Evolutionary conservation across 2,888 invertebrate genomes (phyloP).

Genomic region (Xanthia togata): DNA sequence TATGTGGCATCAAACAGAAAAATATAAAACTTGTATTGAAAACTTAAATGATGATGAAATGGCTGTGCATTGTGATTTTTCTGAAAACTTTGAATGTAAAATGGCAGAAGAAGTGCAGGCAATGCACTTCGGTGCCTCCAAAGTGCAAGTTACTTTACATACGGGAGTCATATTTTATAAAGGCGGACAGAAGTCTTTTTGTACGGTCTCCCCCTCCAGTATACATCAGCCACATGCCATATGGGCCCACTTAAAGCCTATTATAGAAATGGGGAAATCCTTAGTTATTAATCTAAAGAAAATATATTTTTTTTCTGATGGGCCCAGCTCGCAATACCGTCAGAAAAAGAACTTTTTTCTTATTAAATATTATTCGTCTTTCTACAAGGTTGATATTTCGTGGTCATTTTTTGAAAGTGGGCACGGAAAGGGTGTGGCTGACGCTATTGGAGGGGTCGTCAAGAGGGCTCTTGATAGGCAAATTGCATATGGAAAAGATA

Average conservation of each 20-base stretch:
- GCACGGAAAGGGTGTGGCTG: conserved; percentile 5
- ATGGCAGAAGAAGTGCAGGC: conserved; percentile 18
- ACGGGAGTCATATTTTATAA: conserved; percentile 8
- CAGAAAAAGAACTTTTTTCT: conserved; percentile 4
- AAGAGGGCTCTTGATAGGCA: conserved; percentile 7
- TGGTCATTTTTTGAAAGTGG: conserved; percentile 14
- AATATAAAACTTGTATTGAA: neutral
- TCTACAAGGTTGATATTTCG: neutral
- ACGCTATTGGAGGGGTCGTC: conserved; percentile 1
- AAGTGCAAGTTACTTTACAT: conserved; percentile 14
- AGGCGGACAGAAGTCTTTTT: conserved; percentile 15
- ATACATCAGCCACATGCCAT: conserved; percentile 14
- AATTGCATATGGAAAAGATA: neutral
- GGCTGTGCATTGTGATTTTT: conserved; percentile 19
- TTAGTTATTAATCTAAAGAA: neutral
- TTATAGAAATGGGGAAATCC: neutral
- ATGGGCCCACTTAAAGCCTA: conserved; percentile 9
- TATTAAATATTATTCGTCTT: neutral
- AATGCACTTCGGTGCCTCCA: conserved; percentile 11
- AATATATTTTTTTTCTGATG: neutral
- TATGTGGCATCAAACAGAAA: conserved; percentile 14
- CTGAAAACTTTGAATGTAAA: conserved; percentile 16
- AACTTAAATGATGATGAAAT: conserved; percentile 9
- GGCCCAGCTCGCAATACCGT: neutral
- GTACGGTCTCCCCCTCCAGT: conserved; percentile 11